Evolutionary conservation across 2,888 invertebrate genomes (phyloP).

Genomic region (Rotaria macrura): DNA sequence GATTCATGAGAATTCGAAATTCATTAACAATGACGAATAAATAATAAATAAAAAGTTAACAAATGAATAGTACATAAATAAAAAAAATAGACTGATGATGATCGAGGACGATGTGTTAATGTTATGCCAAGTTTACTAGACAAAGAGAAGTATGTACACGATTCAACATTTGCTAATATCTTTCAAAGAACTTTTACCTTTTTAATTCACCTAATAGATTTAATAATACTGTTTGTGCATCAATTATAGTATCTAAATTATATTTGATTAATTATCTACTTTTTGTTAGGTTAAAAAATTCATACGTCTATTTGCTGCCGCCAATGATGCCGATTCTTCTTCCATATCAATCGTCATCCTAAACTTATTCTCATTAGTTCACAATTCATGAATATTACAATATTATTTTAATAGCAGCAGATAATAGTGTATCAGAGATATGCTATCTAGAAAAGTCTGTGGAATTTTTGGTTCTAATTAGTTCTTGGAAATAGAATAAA

Average conservation of each 20-base stretch:
- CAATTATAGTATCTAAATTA: background rate
- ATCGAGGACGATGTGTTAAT: conserved; percentile 8
- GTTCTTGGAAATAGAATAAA: too few species aligned
- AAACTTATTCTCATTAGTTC: too few species aligned
- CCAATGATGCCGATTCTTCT: background rate
- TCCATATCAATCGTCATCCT: background rate
- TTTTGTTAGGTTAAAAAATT: too few species aligned
- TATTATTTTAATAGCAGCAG: too few species aligned
- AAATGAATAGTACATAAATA: conserved; percentile 5
- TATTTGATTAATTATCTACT: background rate
- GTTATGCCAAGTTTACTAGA: conserved; percentile 11
- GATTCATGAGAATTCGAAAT: background rate
- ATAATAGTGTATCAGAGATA: too few species aligned
- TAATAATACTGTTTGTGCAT: background rate
- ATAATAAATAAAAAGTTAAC: background rate
- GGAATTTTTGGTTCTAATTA: too few species aligned
- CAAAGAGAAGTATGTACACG: too few species aligned
- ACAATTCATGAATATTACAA: too few species aligned
- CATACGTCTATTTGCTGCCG: background rate
- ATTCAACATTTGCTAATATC: background rate
- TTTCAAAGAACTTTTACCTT: background rate
- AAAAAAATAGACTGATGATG: background rate
- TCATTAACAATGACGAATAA: conserved; percentile 12
- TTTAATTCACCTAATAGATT: background rate
- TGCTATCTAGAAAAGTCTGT: too few species aligned